A percentile compares a stretch with the other conserved stretches of the same genome.
These are phyloP conservation scores for Eumaeus atala DNA, from an alignment of 1,140 invertebrate genomes.

Conservation along the genomic window DNA sequence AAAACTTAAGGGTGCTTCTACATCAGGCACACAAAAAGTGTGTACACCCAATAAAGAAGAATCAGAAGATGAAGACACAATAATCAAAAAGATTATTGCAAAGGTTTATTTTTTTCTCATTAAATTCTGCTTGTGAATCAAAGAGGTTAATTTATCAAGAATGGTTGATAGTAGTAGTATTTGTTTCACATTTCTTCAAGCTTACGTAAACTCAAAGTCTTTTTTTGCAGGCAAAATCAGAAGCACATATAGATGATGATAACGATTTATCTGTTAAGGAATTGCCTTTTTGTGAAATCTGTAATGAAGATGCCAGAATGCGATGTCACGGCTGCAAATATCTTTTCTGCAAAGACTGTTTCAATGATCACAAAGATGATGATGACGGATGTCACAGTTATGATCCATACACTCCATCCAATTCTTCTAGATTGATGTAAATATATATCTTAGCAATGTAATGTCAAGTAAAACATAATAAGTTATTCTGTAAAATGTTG, in stretches of 20 bases:
- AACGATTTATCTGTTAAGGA: conserved; percentile 66
- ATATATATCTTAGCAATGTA: background rate
- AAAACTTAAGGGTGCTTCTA: conserved; percentile 65
- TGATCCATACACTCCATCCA: conserved; percentile 44
- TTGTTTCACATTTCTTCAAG: no score
- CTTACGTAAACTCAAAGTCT: background rate
- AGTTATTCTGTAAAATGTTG: no score
- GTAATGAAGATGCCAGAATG: conserved; percentile 82
- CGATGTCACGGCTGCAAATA: conserved; percentile 82
- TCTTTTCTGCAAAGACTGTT: conserved; percentile 82
- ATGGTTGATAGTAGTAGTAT: background rate
- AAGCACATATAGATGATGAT: conserved; percentile 24
- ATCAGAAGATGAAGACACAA: conserved; percentile 40
- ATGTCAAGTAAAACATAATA: background rate
- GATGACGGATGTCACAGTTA: conserved; percentile 62
- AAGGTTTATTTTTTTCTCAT: conserved; percentile 42
- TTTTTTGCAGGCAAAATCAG: conserved; percentile 33
- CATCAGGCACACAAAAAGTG: background rate
- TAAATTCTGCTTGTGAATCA: no score
- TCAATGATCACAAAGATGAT: conserved; percentile 67
- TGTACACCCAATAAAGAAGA: background rate
- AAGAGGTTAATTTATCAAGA: no score
- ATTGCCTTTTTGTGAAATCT: conserved; percentile 85
- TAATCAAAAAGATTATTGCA: conserved; percentile 47
- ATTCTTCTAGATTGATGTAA: background rate